Conservation (phyloP, 2,113 vertebrate species). For the Calyptommatus sinebrachiatus region DNA sequence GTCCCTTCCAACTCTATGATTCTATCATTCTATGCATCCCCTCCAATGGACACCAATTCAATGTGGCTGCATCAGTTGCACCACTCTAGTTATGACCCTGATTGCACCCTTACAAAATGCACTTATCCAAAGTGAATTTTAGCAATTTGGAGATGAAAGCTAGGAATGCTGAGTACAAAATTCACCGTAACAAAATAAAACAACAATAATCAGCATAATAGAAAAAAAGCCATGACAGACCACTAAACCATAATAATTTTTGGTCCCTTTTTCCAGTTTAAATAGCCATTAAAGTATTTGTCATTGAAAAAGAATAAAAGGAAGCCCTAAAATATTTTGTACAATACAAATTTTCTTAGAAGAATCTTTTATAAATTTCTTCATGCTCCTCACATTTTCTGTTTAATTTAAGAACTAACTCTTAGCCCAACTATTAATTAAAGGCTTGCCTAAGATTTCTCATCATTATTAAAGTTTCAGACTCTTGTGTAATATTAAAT, state of each 20-base stretch:
- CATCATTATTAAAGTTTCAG: background rate
- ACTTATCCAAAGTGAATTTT: background rate
- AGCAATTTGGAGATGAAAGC: background rate
- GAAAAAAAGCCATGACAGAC: background rate
- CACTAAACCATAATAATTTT: background rate
- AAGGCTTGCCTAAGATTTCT: background rate
- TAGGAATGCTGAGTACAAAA: background rate
- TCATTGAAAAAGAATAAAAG: background rate
- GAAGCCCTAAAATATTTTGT: background rate
- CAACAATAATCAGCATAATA: background rate
- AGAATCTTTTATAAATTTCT: background rate
- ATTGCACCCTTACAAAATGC: too few species aligned
- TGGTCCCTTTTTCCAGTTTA: background rate
- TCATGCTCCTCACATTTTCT: background rate
- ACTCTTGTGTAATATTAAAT: background rate
- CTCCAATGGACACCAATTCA: too few species aligned
- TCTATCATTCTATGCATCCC: too few species aligned
- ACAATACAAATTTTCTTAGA: background rate
- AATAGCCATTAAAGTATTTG: background rate
- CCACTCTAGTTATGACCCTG: too few species aligned
- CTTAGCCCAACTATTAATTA: background rate
- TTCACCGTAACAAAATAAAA: background rate
- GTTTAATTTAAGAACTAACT: background rate
- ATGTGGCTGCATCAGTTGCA: too few species aligned
- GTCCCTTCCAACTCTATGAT: too few species aligned